These are phyloP conservation scores for Phylloscopus trochilus DNA, from an alignment of 2,113 vertebrate species.

Conservation along the genomic window DNA sequence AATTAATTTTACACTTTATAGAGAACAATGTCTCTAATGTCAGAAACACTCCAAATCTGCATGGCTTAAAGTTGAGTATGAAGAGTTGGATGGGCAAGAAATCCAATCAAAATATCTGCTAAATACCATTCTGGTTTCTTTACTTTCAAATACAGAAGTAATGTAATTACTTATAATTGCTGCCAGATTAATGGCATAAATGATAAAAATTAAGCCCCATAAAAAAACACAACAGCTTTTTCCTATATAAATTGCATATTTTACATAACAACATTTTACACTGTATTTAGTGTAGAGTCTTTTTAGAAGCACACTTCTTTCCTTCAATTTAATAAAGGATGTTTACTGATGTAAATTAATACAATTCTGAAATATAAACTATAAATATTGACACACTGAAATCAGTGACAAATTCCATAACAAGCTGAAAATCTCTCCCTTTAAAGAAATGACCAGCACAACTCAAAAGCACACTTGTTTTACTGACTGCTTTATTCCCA, in stretches of 20 bases:
- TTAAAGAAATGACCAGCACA: background rate
- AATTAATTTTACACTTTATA: background rate
- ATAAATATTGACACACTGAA: background rate
- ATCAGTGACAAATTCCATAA: background rate
- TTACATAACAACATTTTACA: background rate
- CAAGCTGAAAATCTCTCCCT: background rate
- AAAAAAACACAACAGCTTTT: background rate
- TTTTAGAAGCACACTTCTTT: background rate
- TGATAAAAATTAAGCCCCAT: background rate
- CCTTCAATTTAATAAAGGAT: background rate
- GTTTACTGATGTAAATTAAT: background rate
- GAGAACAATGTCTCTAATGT: background rate
- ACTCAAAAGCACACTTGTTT: background rate
- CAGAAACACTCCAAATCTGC: background rate
- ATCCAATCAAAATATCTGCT: background rate
- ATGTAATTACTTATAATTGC: background rate
- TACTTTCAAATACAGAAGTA: background rate
- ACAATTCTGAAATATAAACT: background rate
- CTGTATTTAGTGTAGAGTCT: background rate
- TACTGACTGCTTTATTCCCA: background rate
- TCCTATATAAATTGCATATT: background rate
- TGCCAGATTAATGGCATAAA: background rate
- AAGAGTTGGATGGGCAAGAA: background rate
- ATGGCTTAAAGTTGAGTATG: background rate
- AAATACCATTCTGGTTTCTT: background rate